Conservation (phyloP, 2,888 invertebrate genomes). For the Xestobium rufovillosum region DNA sequence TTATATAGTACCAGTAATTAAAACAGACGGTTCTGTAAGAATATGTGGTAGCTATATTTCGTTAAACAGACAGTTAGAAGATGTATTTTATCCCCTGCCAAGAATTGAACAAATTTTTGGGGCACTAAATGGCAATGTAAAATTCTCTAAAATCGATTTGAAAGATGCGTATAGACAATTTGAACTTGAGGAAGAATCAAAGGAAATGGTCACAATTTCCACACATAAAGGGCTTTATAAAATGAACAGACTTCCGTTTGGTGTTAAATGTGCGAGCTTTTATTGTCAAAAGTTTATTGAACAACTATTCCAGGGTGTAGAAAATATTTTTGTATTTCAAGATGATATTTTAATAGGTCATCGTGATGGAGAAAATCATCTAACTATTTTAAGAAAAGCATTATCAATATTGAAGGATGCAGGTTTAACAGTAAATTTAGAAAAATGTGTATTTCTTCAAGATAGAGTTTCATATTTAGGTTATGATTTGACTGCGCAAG, state of each 20-base stretch:
- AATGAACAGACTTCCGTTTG: constrained; percentile 1
- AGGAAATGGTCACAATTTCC: neutral
- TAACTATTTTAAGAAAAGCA: neutral
- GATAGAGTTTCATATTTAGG: constrained; percentile 3
- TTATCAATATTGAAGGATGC: neutral
- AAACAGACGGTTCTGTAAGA: constrained; percentile 22
- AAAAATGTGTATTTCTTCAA: neutral
- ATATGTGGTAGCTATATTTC: constrained; percentile 29
- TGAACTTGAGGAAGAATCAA: constrained; percentile 1
- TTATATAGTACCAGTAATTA: constrained; percentile 30
- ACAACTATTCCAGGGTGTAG: constrained; percentile 1
- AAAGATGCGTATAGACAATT: constrained; percentile 2
- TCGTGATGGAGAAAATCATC: neutral
- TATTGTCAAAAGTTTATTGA: constrained; percentile 1
- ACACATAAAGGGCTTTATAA: constrained; percentile 1
- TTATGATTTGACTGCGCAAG: constrained; percentile 1
- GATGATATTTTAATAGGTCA: constrained; percentile 1
- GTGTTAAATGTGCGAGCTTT: constrained; percentile 1
- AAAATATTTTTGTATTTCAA: neutral
- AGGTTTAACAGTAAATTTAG: neutral
- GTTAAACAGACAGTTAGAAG: constrained; percentile 1
- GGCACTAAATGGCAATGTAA: neutral
- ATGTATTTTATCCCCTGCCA: constrained; percentile 1
- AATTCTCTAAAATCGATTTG: constrained; percentile 1
- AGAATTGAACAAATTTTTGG: constrained; percentile 1